A percentile compares a stretch with the other conserved stretches of the same genome.
These are phyloP conservation scores for Drosophila quasianomalipes DNA, from an alignment of 2,888 invertebrate genomes.

Conservation along the genomic window DNA sequence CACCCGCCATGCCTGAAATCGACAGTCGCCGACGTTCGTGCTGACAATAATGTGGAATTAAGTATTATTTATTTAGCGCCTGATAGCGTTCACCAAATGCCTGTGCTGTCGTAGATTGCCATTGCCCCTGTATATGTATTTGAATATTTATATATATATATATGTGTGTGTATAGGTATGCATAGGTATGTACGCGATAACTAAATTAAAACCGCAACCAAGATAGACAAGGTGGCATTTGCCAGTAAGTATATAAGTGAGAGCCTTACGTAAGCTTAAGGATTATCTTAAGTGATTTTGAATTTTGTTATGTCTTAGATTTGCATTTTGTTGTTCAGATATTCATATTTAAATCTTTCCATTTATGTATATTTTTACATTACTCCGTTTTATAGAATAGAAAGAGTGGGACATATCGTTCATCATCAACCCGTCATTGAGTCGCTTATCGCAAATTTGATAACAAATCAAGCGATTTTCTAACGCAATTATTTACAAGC, in stretches of 20 bases:
- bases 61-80: constrained; percentile 72
- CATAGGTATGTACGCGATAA: constrained; percentile 54
- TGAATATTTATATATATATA: not conserved
- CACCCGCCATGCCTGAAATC: constrained; percentile 34
- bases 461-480: constrained; percentile 58
- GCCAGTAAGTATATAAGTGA: not conserved
- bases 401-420: constrained; percentile 4
- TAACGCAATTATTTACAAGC: constrained; percentile 31
- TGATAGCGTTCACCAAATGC: constrained; percentile 61
- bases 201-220: constrained; percentile 73
- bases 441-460: constrained; percentile 65
- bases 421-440: constrained; percentile 38
- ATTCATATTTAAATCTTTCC: constrained; percentile 2
- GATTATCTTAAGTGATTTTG: constrained; percentile 7
- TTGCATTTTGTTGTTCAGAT: not conserved
- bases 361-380: not conserved
- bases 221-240: constrained; percentile 73
- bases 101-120: constrained; percentile 52
- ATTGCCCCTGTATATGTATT: constrained; percentile 35
- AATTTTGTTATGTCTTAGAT: not conserved
- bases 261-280: constrained; percentile 19
- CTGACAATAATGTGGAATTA: constrained; percentile 79
- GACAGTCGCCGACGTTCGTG: constrained; percentile 52
- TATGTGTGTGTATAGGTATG: not conserved
- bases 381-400: too few species aligned